Conservation (phyloP, 2,797 vertebrate species). For the Tachyglossus aculeatus region DNA sequence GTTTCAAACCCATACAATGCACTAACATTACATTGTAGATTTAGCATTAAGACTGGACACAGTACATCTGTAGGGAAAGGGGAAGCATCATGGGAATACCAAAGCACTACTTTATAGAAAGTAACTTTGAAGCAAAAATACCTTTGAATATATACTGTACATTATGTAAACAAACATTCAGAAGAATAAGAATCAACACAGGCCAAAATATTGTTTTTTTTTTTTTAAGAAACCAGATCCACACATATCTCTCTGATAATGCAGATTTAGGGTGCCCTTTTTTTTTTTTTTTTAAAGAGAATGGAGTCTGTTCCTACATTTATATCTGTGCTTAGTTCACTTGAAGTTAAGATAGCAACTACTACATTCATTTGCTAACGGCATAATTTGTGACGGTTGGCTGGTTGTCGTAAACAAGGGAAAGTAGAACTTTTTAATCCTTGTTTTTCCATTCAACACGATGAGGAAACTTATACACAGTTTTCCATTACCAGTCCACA, state of each 20-base stretch:
- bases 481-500: background rate
- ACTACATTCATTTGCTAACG: conserved; percentile 72
- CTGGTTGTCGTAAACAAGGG: conserved; percentile 43
- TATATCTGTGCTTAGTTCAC: conserved; percentile 73
- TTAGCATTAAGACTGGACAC: conserved; percentile 28
- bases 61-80: conserved; percentile 36
- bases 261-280: conserved; percentile 9
- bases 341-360: conserved; percentile 57
- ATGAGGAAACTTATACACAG: conserved; percentile 17
- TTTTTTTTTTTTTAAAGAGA: conserved; percentile 52
- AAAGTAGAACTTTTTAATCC: conserved; percentile 27
- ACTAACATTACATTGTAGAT: conserved; percentile 41
- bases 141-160: conserved; percentile 68
- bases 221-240: conserved; percentile 45
- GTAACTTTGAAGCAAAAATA: conserved; percentile 74
- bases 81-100: conserved; percentile 37
- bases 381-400: conserved; percentile 46
- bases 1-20: conserved; percentile 66
- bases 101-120: conserved; percentile 63
- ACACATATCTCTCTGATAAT: conserved; percentile 36
- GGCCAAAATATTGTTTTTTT: conserved; percentile 58
- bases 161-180: conserved; percentile 72
- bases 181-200: conserved; percentile 57
- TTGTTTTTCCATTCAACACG: conserved; percentile 27
- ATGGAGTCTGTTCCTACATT: conserved; percentile 52